These are phyloP conservation scores for Empidonax alnorum DNA, from an alignment of 2,113 vertebrate genomes.

Conservation along the genomic window DNA sequence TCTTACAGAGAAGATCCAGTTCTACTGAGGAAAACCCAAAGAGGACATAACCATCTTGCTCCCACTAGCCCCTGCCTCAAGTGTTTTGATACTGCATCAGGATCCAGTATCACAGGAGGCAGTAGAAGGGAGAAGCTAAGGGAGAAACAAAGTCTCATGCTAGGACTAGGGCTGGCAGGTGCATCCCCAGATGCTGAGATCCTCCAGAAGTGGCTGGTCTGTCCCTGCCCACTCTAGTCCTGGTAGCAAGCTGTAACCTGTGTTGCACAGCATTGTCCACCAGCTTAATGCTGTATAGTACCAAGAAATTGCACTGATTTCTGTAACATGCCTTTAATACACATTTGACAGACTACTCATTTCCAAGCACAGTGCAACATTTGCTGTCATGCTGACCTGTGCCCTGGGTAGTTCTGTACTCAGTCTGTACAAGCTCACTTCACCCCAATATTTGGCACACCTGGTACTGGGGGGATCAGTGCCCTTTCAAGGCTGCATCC, in stretches of 20 bases:
- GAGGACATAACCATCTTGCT: background rate
- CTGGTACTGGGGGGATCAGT: background rate
- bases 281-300: background rate
- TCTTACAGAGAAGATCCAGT: background rate
- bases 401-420: background rate
- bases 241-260: background rate
- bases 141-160: background rate
- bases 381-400: background rate
- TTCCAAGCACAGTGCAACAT: background rate
- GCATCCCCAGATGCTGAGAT: background rate
- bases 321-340: background rate
- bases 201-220: background rate
- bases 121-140: background rate
- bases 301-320: background rate
- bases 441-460: background rate
- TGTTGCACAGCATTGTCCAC: background rate
- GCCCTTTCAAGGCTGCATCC: background rate
- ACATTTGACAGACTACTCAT: background rate
- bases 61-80: background rate
- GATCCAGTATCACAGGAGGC: background rate
- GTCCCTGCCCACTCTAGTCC: background rate
- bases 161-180: background rate
- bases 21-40: background rate
- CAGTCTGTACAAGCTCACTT: background rate
- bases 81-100: background rate